Base-by-base conservation (phyloP, 2,797 vertebrate genomes). In the Thaleichthys pacificus region DNA sequence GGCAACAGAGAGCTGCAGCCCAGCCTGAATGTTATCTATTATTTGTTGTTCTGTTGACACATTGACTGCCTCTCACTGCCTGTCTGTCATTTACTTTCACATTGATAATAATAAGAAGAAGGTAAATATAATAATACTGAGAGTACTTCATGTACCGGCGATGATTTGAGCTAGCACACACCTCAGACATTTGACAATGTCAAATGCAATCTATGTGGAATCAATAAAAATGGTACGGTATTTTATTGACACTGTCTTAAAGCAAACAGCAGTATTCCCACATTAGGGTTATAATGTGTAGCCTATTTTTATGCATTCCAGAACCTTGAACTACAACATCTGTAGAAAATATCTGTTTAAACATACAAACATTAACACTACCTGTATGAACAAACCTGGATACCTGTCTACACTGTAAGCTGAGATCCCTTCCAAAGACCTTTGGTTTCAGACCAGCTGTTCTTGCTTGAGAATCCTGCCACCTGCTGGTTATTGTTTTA, bases 1-100 rank as follows among this genome's bases (percentile, higher is more conserved):
- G 89, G 90, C 24, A 81, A 94, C 88, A 66, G 12, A 19, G 86
- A 88, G 85, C 87, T 72, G 80, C 77, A 74, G 83, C 82, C 77
- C 66, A 70, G 68, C 71, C 76, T 86, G 84, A 87, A 82, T 85
- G 77, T 83, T 68, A 70, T 85, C 80, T 84, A 84, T 87, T 86
- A 84, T 86, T 87, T 82, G 82, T 80, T 76, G 80, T 74, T 80
- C 79, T 80, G 80, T 84, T 84, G 82, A 87, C 86, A 68, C 62
- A 38, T 66, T 58, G 57, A 24, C 32, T 82, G 86, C 82, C 77
- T 82, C 77, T 38, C 69, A 66, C 77, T 73, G 62, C 78, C 64
- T 73, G 65, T 78, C 64, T 85, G 79, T 81, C 77, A 72, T 71
- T 81, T 68, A 85, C 78, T 56, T 4, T 62, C 42, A 72, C 22